Evolutionary conservation across 2,797 vertebrate genomes (phyloP), one percentile per base, ranked within the genome.

Genomic region (Fistularia commersonii): DNA sequence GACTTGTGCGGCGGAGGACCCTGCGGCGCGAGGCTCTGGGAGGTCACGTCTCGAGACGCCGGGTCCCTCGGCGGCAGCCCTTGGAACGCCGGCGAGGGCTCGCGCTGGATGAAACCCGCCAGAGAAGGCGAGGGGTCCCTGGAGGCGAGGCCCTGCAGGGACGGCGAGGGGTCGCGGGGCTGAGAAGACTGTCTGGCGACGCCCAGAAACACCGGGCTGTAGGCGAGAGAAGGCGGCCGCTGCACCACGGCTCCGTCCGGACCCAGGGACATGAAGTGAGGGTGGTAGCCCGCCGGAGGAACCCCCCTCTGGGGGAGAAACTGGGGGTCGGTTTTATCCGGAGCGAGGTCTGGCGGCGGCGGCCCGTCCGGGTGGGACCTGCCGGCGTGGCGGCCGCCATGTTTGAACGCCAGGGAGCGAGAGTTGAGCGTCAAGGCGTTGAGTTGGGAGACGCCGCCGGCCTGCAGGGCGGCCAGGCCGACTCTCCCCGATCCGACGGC

Each of bases 391-490:
- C 90, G 90, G 69, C 69, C 73, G 41, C 84, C 85, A 9, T 94
- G 92, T 85, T 94, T 95, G 64, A 98, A 89, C 63, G 91, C 93
- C 57, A 97, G 88, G 0, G 94, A 95, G 43, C 92, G 93, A 1
- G 94, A 91, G 81, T 91, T 95, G 61, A 93, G 89, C 0, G 92
- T 88, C 69, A 94, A 88, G 42, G 93, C 90, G 84, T 92, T 94
- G 6, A 93, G 80, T 52, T 93, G 93, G 9, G 93, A 92, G 34
- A 44, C 11, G 34, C 63, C n/a, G 41, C 38, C 42, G 49, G 69
- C 49, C 46, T 79, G 69, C 48, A 67, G 50, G 32, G 54, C 50
- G 11, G 81, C 66, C 37, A 88, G 92, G 62, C 82, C 88, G 3
- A 87, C 81, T 55, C 92, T 87, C 35, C 81, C 87, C 9, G 93